Base-by-base conservation (phyloP, 1,140 invertebrate species). In the Thaumetopoea pityocampa region DNA sequence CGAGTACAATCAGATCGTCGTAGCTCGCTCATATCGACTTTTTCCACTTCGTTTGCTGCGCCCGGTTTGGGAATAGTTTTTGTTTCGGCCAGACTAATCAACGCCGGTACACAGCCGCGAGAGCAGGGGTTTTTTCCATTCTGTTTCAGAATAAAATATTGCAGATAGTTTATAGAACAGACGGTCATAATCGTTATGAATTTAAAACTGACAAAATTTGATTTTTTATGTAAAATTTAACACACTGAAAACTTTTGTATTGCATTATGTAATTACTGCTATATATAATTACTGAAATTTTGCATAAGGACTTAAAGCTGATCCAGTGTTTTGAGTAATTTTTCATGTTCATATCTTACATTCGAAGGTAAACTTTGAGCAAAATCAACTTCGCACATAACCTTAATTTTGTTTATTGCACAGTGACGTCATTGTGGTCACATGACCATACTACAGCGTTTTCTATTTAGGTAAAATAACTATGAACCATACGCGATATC, bases 11-110 rank as follows among this genome's bases (percentile, higher is more conserved):
- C 67, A 72, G 74, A 67, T 67, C 41, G 65, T 61, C 32, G 49
- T 52, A 46, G 26, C 55, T 40, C 62, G 62, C 66, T 60, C 76
- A 70, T 82, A 80, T 80, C 78, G 76, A 80, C 73, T 78, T 79
- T 82, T 82, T 82, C 71, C 76, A 69, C 73, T 74, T 78, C 69
- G 72, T 72, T 83, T 77, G 71, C 71, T 77, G 62, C 79, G 48
- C 60, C 50, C 64, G 58, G 66, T 80, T 74, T 66, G 70, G 73
- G 71, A 79, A 79, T 83, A 83, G 79, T 83, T 83, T 83, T 80
- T 80, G 67, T 78, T 74, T 77, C 66, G 63, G 51, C 58, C 73
- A 67, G 65, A 74, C 73, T 83, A 83, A 83, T 83, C 76, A 83
- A 79, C 76, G 68, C 67, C 67, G 60, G 67, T 67, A 72, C 65